Base-by-base conservation (phyloP, 2,797 vertebrate genomes). In the Crax fasciolata region DNA sequence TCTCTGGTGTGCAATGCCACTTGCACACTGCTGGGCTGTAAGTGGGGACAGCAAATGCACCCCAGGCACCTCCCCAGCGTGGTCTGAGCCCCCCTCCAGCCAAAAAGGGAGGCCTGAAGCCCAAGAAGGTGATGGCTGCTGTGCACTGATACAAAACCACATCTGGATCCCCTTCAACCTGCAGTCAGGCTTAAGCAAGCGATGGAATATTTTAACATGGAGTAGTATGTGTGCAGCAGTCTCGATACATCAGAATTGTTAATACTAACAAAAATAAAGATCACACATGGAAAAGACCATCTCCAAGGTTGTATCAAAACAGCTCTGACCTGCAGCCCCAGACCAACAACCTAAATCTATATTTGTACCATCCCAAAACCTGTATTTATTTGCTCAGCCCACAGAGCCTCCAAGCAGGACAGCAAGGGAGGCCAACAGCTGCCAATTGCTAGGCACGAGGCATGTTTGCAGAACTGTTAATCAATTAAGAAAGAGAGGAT, bases 401-500 rank as follows among this genome's bases (percentile, higher is more conserved):
- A 78, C 78, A 87, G n/a, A 0, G 1, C 30, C 71, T 87, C 59
- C 4, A 15, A 51, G 62, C 44, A 87, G 66, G 67, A 59, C 54
- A 84, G 59, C 54, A 85, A 28, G 48, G 57, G 46, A 96, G 76
- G 25, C 44, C 63, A 52, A 35, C 35, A n/a, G 46, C 81, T 75
- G 49, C 79, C 62, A 49, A 57, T 80, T 41, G 80, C 72, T 70
- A 89, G 88, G 73, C 81, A 54, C n/a, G 1, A 1, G 51, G 61
- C 90, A 65, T 93, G 82, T 96, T 94, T 97, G 89, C 93, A 88
- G 62, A 96, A 93, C 89, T 61, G 89, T 93, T 96, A 84, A 95
- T 94, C 79, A 89, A 72, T 96, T 95, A 94, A 92, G 71, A 87
- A 93, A 82, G 73, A 93, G 87, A 68, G 68, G 80, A 27, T 13